These are phyloP conservation scores for Drosophila villosipedis DNA, from an alignment of 2,888 invertebrate genomes.

Conservation along the genomic window DNA sequence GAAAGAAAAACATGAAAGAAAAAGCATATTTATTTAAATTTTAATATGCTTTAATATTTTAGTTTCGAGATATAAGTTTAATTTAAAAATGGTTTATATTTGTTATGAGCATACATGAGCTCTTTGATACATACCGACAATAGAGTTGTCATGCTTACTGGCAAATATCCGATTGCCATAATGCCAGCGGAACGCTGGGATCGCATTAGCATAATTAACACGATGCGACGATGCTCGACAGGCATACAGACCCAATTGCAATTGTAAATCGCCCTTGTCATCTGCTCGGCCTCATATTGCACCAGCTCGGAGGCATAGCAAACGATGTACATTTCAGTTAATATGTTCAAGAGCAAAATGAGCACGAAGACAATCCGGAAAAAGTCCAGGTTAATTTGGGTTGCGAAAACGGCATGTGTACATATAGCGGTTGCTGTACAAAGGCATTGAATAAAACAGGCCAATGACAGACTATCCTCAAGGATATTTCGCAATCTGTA, in stretches of 20 bases:
- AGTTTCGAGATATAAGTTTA: neutral
- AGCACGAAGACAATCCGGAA: conserved; percentile 43
- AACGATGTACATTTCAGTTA: conserved; percentile 86
- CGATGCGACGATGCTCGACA: conserved; percentile 80
- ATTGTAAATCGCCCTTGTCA: conserved; percentile 86
- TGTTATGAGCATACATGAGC: neutral
- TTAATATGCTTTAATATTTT: neutral
- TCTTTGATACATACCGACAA: conserved; percentile 83
- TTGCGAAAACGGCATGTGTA: conserved; percentile 84
- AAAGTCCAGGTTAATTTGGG: conserved; percentile 72
- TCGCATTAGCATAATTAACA: conserved; percentile 86
- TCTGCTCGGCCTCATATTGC: conserved; percentile 85
- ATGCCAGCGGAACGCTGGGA: conserved; percentile 86
- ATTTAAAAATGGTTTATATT: neutral
- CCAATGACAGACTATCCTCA: conserved; percentile 86
- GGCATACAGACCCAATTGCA: conserved; percentile 87
- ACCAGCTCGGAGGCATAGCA: conserved; percentile 87
- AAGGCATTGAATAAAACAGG: conserved; percentile 86
- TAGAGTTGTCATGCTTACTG: conserved; percentile 86
- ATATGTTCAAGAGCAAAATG: conserved; percentile 80
- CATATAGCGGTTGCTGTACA: conserved; percentile 84
- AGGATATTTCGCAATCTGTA: conserved; percentile 86
- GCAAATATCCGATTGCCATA: conserved; percentile 86
- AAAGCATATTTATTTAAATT: neutral
- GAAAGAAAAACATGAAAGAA: neutral